Percentiles rank a stretch among this genome's conserved stretches.
These are phyloP conservation scores for Callospermophilus lateralis DNA, from an alignment of 2,113 vertebrate species.

Conservation along the genomic window DNA sequence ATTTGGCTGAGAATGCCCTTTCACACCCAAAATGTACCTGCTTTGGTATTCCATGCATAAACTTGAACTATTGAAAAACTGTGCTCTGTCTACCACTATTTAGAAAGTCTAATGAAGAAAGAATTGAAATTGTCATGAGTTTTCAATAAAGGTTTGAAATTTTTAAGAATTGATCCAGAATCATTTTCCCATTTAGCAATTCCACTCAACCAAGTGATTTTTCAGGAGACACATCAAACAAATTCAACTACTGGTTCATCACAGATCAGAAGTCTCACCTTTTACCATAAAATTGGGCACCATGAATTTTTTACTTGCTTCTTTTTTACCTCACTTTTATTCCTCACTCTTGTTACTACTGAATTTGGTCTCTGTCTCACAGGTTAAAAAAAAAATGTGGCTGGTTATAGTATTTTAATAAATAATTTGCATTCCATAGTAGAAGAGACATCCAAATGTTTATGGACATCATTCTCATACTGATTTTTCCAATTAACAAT, in stretches of 20 bases:
- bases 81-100: background rate
- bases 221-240: background rate
- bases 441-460: background rate
- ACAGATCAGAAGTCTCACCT: background rate
- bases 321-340: conserved; percentile 17
- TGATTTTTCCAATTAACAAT: conserved; percentile 15
- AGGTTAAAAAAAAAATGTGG: background rate
- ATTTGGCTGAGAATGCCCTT: conserved; percentile 8
- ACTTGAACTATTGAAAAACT: background rate
- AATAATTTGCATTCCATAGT: background rate
- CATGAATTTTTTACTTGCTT: background rate
- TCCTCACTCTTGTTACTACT: background rate
- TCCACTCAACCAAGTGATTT: background rate
- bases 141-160: conserved; percentile 42
- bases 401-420: background rate
- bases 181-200: background rate
- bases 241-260: background rate
- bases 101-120: conserved; percentile 14
- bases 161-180: background rate
- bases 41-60: background rate
- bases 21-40: background rate
- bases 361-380: background rate
- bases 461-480: background rate
- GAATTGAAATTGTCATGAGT: background rate
- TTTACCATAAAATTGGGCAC: background rate